phyloP scores from a whole-genome alignment of 2,888 invertebrate species.

The Monopis laevigella region DNA sequence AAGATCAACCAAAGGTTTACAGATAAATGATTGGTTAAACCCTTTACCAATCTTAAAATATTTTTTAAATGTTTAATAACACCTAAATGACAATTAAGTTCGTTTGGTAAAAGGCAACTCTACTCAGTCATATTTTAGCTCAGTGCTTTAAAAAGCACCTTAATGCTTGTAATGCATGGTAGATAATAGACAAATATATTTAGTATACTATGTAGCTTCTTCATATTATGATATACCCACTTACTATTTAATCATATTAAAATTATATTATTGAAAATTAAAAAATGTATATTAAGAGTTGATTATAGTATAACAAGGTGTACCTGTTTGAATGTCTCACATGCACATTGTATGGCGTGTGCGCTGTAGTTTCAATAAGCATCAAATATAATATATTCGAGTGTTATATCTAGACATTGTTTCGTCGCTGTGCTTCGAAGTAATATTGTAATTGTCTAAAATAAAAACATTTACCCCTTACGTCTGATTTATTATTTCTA shows the following conservation, averaged over 20 bases:
- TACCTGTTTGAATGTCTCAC: constrained; percentile 34
- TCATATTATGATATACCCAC: background rate
- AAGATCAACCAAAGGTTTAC: no score
- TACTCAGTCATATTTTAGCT: no score
- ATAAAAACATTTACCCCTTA: constrained; percentile 61
- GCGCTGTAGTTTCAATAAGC: no score
- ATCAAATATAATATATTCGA: constrained; percentile 22
- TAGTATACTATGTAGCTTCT: no score
- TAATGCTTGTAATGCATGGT: no score
- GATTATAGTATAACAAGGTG: constrained; percentile 25
- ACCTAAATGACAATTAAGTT: no score
- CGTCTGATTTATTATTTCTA: constrained; percentile 14
- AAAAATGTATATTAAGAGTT: constrained; percentile 21
- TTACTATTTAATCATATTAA: background rate
- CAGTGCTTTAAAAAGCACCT: no score
- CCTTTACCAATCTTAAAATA: no score
- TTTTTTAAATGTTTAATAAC: no score
- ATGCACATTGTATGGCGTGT: constrained; percentile 37
- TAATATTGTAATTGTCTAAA: constrained; percentile 57
- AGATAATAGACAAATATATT: no score
- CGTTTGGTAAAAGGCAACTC: no score
- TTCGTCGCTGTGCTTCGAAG: constrained; percentile 53
- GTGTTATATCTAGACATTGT: constrained; percentile 41
- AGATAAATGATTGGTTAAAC: no score
- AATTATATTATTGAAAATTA: background rate